These are phyloP conservation scores for Piprites chloris DNA, from an alignment of 2,113 vertebrate genomes.

Conservation along the genomic window DNA sequence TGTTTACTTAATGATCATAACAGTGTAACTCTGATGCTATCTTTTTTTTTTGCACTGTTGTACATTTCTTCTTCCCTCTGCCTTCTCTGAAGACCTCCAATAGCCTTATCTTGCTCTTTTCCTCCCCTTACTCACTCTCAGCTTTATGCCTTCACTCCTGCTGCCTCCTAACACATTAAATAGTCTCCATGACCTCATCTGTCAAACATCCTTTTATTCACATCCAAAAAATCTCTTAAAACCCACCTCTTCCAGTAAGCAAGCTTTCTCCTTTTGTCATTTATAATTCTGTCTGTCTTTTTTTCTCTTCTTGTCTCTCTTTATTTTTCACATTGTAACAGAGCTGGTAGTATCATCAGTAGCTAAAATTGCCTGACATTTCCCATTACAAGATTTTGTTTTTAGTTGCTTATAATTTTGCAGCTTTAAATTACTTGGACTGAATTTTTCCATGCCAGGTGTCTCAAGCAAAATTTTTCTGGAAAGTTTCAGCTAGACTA, in stretches of 20 bases:
- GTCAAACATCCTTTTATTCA: background rate
- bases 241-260: constrained; percentile 17
- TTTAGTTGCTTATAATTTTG: constrained; percentile 56
- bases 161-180: background rate
- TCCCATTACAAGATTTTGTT: constrained; percentile 55
- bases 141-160: background rate
- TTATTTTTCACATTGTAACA: constrained; percentile 31
- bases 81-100: background rate
- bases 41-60: background rate
- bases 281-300: background rate
- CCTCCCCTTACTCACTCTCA: background rate
- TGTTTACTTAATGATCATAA: background rate
- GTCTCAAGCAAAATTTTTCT: constrained; percentile 58
- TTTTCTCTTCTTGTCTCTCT: constrained; percentile 5
- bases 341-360: constrained; percentile 42
- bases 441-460: constrained; percentile 64
- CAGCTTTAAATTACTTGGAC: constrained; percentile 57
- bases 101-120: background rate
- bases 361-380: constrained; percentile 57
- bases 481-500: constrained; percentile 57
- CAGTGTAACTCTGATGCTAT: background rate
- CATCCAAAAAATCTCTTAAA: constrained; percentile 47
- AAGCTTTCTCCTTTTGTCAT: constrained; percentile 22
- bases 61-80: background rate
- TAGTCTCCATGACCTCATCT: constrained; percentile 45